phyloP scores from a whole-genome alignment of 1,140 invertebrate species.

The Hermetia illucens region DNA sequence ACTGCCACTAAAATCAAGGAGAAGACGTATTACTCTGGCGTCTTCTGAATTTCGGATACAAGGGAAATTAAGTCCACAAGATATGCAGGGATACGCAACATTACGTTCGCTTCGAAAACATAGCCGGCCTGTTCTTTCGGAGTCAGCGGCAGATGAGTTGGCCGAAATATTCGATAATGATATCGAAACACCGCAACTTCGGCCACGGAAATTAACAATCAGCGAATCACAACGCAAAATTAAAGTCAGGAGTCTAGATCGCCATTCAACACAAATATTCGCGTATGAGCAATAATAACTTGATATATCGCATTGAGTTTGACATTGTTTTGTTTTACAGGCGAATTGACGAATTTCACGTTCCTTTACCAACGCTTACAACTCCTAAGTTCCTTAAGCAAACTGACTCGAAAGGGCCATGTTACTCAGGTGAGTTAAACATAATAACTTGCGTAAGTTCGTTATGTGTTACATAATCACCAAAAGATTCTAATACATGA shows the following conservation, averaged over 20 bases:
- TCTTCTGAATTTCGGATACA: no score
- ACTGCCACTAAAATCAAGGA: slow-evolving; percentile 17
- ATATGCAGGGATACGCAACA: slow-evolving; percentile 68
- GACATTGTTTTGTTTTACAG: slow-evolving; percentile 8
- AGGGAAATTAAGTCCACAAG: slow-evolving; percentile 45
- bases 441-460: no score
- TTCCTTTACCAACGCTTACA: slow-evolving; percentile 17
- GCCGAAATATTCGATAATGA: slow-evolving; percentile 17
- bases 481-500: not conserved
- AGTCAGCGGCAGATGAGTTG: slow-evolving; percentile 22
- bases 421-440: slow-evolving; percentile 20
- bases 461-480: not conserved
- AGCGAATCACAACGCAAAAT: slow-evolving; percentile 16
- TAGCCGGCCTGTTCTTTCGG: slow-evolving; percentile 35
- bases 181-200: slow-evolving; percentile 9
- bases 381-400: slow-evolving; percentile 20
- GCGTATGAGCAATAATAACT: slow-evolving; percentile 12
- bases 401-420: slow-evolving; percentile 23
- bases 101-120: slow-evolving; percentile 55
- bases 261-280: slow-evolving; percentile 15
- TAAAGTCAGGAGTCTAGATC: slow-evolving; percentile 22
- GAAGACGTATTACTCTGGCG: no score
- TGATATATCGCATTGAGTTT: slow-evolving; percentile 1
- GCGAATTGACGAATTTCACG: slow-evolving; percentile 17
- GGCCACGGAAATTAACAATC: slow-evolving; percentile 18